Base-by-base conservation (phyloP, 2,113 vertebrate genomes). In the Oncorhynchus keta region DNA sequence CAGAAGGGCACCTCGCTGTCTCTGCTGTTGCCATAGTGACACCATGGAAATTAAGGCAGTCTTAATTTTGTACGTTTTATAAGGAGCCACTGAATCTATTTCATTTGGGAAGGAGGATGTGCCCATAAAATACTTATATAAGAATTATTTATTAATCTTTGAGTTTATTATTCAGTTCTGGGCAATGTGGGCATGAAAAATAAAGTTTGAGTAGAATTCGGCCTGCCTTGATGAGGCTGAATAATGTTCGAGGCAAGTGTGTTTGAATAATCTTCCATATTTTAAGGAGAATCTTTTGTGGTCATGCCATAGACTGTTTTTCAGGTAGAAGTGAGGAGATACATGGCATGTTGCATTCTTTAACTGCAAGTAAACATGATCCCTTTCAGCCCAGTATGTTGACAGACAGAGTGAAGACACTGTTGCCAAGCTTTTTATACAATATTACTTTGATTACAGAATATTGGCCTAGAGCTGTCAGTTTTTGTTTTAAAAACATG, bases 11-110 rank as follows among this genome's bases (percentile, higher is more conserved):
- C 86, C 92, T 90, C 88, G 88, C 88, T 67, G 81, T 82, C 70
- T 87, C 77, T 77, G 80, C 72, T 26, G 94, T 96, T 95, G 89
- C 95, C 90, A 94, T 93, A 91, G 91, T 81, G 68, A 95, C 93
- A 7, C 89, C 92, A 93, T 92, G 94, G 95, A 94, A 95, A 94
- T 93, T 94, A 94, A 95, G 3, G 76, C 49, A 26, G 76, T 78
- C 76, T 70, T 13, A 79, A 24, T 45, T 45, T 45, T n/a, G 79
- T 76, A 81, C 72, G 64, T 22, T 45, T n/a, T 45, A 90, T 87
- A 51, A 66, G 73, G 89, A 87, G 30, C 89, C 84, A 85, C 83
- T 81, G 87, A 85, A 86, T 87, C 82, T 75, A 86, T 88, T 90
- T 84, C 79, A 85, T 76, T 72, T 72, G 13, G 84, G 81, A 76